Evolutionary conservation across 2,888 invertebrate genomes (phyloP), one percentile per base, ranked within the genome.

Genomic region (Amiota mariae): DNA sequence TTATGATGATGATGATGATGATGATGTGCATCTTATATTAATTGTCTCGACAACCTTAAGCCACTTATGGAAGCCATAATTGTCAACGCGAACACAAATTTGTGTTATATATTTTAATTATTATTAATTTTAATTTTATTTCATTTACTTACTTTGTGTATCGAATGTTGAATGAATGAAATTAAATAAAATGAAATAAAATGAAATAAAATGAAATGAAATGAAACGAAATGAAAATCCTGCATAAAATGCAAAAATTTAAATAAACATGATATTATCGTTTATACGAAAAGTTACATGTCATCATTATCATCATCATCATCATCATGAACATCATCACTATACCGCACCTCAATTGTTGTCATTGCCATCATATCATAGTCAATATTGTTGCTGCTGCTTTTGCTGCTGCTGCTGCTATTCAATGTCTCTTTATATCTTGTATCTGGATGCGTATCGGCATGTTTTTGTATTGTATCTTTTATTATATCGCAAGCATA

Each of bases 261-360:
- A 63, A 63, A 63, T n/a, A 63, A 36, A 63, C 24, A 61, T n/a
- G 36, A 56, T n/a, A n/a, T 56, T 18, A 61, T 24, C 71, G 36
- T 49, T 57, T 11, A 70, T 15, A 51, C 51, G 63, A 56, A 56
- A 56, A 75, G 73, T 71, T 64, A 68, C 79, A 77, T 73, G 77
- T 77, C 77, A 80, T 77, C 36, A 6, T 36, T 6, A 36, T 36
- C 36, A 36, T 24, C 36, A 36, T 4, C 36, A 24, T 3, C 79
- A 79, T 78, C 79, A 71, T 13, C 13, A 13, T 54, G 48, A 9
- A 11, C 48, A 51, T 2, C 47, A 49, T 73, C 75, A 76, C 75
- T 72, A 75, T 24, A 24, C n/a, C n/a, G n/a, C n/a, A n/a, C n/a
- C n/a, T n/a, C 67, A 66, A 61, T 73, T 64, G 72, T 73, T 66